phyloP scores from a whole-genome alignment of 2,797 vertebrate species.

The Alosa sapidissima region DNA sequence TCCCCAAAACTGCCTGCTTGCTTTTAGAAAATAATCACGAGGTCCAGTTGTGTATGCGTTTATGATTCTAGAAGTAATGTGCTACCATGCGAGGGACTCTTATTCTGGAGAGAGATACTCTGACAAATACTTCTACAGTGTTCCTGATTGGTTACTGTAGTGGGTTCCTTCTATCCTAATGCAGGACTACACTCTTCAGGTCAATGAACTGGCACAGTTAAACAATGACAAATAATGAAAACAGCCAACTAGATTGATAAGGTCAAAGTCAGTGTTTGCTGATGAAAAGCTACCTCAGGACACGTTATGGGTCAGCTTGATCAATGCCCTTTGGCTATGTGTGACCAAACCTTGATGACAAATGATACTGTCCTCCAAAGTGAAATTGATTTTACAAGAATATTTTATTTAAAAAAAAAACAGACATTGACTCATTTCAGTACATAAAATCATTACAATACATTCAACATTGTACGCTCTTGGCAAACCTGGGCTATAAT shows the following conservation, averaged over 20 bases:
- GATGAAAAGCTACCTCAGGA: neutral
- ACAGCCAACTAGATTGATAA: neutral
- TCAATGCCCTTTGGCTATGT: neutral
- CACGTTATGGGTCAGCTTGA: neutral
- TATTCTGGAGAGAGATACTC: neutral
- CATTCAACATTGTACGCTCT: neutral
- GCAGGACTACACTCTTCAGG: neutral
- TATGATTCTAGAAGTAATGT: neutral
- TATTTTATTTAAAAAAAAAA: slow-evolving; percentile 10
- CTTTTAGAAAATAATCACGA: neutral
- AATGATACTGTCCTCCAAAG: neutral
- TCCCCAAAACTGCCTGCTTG: neutral
- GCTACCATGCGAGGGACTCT: neutral
- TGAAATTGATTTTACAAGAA: neutral
- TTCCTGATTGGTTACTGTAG: neutral
- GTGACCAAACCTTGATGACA: neutral
- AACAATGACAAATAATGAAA: neutral
- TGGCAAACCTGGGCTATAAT: neutral
- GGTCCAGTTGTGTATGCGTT: neutral
- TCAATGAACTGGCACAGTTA: neutral
- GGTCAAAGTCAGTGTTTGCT: neutral
- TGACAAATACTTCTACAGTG: neutral
- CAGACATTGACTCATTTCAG: neutral
- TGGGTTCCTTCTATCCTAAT: neutral
- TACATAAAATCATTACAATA: slow-evolving; percentile 12